phyloP scores from a whole-genome alignment of 2,113 vertebrate species.

The western clawed frog (Xenopus tropicalis) region DNA sequence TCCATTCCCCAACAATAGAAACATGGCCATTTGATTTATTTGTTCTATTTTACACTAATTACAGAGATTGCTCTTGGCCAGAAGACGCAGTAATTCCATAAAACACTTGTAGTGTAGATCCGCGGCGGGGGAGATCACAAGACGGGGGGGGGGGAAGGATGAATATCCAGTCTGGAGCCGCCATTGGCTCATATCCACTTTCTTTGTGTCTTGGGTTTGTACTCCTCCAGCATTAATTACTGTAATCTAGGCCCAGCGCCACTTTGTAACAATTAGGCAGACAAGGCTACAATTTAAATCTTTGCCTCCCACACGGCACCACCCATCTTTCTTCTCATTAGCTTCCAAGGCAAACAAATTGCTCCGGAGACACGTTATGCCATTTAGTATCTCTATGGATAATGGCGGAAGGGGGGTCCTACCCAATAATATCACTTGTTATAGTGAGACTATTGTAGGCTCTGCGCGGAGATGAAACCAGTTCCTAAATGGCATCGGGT shows the following conservation, averaged over 20 bases:
- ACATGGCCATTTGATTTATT: constrained; percentile 18
- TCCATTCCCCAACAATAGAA: neutral
- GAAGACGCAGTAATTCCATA: constrained; percentile 6
- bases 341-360: constrained; percentile 4
- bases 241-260: constrained; percentile 29
- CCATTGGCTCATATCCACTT: constrained; percentile 11
- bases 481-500: no score
- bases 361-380: neutral
- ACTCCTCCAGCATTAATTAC: constrained; percentile 20
- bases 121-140: constrained; percentile 4
- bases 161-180: constrained; percentile 6
- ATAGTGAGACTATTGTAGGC: no score
- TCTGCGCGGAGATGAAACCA: no score
- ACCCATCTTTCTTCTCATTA: constrained; percentile 16
- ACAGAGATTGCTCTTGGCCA: constrained; percentile 24
- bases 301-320: neutral
- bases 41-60: constrained; percentile 28
- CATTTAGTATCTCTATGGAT: constrained; percentile 4
- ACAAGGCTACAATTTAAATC: constrained; percentile 5
- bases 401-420: neutral
- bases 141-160: neutral
- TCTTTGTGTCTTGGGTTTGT: constrained; percentile 27
- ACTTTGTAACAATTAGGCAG: constrained; percentile 25
- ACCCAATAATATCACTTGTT: no score
- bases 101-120: neutral